These are phyloP conservation scores for Zosterops borbonicus DNA, from an alignment of 2,113 vertebrate species.

Conservation along the genomic window DNA sequence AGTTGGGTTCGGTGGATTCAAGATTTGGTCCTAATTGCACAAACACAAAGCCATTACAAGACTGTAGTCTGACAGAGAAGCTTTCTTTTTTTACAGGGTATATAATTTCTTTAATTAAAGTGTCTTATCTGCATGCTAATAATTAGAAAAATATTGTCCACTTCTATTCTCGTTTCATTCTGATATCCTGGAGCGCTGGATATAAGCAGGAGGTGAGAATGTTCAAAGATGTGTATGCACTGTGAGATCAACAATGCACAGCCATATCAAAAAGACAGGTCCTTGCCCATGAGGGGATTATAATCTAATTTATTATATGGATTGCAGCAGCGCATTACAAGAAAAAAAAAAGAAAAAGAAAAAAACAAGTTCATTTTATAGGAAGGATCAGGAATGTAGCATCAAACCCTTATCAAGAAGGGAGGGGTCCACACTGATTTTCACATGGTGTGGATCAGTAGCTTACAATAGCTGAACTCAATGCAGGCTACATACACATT, in stretches of 20 bases:
- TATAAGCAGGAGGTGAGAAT: neutral
- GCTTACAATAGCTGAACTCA: neutral
- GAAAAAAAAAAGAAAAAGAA: neutral
- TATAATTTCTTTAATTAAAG: slow-evolving; percentile 49
- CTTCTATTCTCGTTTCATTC: neutral
- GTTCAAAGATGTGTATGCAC: neutral
- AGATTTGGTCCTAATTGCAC: slow-evolving; percentile 43
- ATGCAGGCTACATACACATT: neutral
- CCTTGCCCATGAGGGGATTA: slow-evolving; percentile 33
- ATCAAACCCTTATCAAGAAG: neutral
- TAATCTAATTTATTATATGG: slow-evolving; percentile 48
- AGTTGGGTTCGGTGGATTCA: neutral
- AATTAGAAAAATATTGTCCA: slow-evolving; percentile 30
- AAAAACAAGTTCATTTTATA: neutral
- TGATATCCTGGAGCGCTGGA: neutral
- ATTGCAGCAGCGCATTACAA: neutral
- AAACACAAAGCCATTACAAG: slow-evolving; percentile 39
- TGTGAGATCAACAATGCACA: neutral
- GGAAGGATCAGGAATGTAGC: neutral
- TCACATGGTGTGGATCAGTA: neutral
- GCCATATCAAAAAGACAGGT: slow-evolving; percentile 39
- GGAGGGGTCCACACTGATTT: neutral
- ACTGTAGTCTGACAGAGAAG: neutral
- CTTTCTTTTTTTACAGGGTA: neutral
- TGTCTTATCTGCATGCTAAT: slow-evolving; percentile 27